Evolutionary conservation across 2,113 vertebrate genomes (phyloP), one percentile per base, ranked within the genome.

Genomic region (Globicephala melas): DNA sequence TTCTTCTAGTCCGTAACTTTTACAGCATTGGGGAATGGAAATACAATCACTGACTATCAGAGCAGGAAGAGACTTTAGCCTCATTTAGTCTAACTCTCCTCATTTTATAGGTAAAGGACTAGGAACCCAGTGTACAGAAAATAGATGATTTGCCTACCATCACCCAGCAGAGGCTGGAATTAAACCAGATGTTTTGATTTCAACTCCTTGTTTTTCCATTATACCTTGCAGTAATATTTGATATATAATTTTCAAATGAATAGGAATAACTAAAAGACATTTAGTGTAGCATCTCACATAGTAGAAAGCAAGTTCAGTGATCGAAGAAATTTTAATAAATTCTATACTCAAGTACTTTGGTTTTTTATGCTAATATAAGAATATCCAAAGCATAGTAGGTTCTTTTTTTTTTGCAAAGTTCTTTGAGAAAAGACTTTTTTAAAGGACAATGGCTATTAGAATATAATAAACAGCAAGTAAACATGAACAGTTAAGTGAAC

Each of bases 251-350:
- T 96, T 88, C 14, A 44, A 90, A 94, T 81, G 20, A 91, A 65
- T 71, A 80, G 79, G 17, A 76, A 55, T 67, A 93, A 82, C 1
- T 18, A 70, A 95, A 97, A 88, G 14, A 9, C 62, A 92, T 86
- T 89, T 83, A 67, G 4, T 68, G 73, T 58, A 47, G 20, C 38
- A 71, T 85, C 94, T 71, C 23, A 67, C 31, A 31, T 4, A 90
- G 41, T 53, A 94, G 44, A 65, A 90, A 93, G 21, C 82, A 92
- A 92, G 47, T 76, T 84, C 81, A n/a, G 15, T 41, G 47, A 13
- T 93, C 2, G 41, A 95, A 96, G 33, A 58, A 15, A 62, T 70
- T 96, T 90, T 84, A 70, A 44, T 88, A 97, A 89, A 47, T 89
- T 26, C 58, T 73, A 1, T 84, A 11, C 58, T 79, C 21, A 80